Evolutionary conservation across 2,113 vertebrate species (phyloP).

Genomic region (Bostrychus sinensis): DNA sequence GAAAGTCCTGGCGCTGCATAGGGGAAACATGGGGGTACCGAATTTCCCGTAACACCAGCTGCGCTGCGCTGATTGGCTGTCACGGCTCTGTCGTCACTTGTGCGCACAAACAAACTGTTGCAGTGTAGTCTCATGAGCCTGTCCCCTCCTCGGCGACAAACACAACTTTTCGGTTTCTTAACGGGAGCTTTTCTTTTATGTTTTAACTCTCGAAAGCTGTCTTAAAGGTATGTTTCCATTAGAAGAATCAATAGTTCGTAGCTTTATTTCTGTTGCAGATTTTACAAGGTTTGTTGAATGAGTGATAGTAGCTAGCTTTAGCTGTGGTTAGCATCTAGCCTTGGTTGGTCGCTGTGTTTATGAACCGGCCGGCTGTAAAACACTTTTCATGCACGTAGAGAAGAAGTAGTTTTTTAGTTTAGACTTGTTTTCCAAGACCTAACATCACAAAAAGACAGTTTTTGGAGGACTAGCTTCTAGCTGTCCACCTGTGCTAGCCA

Average conservation of each 20-base stretch:
- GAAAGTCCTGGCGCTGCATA: too few relatives aligned
- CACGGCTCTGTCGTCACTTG: not conserved
- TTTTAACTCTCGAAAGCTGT: not conserved
- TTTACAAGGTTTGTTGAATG: slow-evolving; percentile 19
- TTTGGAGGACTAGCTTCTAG: not conserved
- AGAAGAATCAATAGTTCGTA: not conserved
- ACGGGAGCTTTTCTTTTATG: not conserved
- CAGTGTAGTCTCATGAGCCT: slow-evolving; percentile 14
- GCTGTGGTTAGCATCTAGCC: not conserved
- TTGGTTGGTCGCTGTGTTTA: not conserved
- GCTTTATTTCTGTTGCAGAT: slow-evolving; percentile 4
- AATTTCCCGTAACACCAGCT: too few relatives aligned
- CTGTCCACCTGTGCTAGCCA: slow-evolving; percentile 10
- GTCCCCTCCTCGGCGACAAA: not conserved
- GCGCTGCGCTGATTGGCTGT: slow-evolving; percentile 62
- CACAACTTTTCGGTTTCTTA: slow-evolving; percentile 28
- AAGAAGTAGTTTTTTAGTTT: not conserved
- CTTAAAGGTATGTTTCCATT: slow-evolving; percentile 7
- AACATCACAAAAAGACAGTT: slow-evolving; percentile 1
- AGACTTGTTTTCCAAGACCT: not conserved
- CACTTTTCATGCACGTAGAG: not conserved
- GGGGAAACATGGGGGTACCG: too few relatives aligned
- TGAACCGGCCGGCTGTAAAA: not conserved
- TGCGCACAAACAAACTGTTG: slow-evolving; percentile 48
- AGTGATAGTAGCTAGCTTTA: slow-evolving; percentile 11